These are phyloP conservation scores for Mystacornis crossleyi DNA, from an alignment of 2,113 vertebrate species.

Conservation along the genomic window DNA sequence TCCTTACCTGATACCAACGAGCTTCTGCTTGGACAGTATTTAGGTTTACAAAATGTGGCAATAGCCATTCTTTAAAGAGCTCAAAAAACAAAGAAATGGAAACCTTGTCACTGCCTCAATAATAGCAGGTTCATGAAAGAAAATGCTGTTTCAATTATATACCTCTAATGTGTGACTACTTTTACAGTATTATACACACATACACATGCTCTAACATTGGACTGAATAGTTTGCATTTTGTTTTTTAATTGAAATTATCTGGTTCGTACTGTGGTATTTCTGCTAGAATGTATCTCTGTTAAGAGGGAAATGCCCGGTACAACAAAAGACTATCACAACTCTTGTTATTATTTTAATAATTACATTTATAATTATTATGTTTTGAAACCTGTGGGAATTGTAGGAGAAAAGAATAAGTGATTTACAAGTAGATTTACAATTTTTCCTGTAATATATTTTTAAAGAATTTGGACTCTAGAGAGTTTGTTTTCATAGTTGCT, in stretches of 20 bases:
- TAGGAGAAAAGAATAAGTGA: not conserved
- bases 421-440: conserved; percentile 1
- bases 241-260: conserved; percentile 22
- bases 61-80: conserved; percentile 44
- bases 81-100: conserved; percentile 61
- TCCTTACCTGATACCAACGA: conserved; percentile 61
- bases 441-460: conserved; percentile 33
- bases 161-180: conserved; percentile 68
- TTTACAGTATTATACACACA: conserved; percentile 59
- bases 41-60: conserved; percentile 59
- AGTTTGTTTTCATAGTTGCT: conserved; percentile 1
- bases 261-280: conserved; percentile 44
- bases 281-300: conserved; percentile 39
- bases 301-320: conserved; percentile 47
- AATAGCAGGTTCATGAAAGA: conserved; percentile 61
- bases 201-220: conserved; percentile 17
- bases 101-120: conserved; percentile 42
- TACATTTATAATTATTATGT: not conserved
- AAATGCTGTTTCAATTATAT: conserved; percentile 64
- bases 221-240: conserved; percentile 21
- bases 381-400: conserved; percentile 34
- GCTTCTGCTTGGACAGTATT: conserved; percentile 65
- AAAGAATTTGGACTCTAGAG: not conserved
- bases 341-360: conserved; percentile 12
- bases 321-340: conserved; percentile 8